Percentiles rank a stretch among this genome's conserved stretches.
Conservation (phyloP, 2,888 invertebrate species). For the Rhagonycha fulva region DNA sequence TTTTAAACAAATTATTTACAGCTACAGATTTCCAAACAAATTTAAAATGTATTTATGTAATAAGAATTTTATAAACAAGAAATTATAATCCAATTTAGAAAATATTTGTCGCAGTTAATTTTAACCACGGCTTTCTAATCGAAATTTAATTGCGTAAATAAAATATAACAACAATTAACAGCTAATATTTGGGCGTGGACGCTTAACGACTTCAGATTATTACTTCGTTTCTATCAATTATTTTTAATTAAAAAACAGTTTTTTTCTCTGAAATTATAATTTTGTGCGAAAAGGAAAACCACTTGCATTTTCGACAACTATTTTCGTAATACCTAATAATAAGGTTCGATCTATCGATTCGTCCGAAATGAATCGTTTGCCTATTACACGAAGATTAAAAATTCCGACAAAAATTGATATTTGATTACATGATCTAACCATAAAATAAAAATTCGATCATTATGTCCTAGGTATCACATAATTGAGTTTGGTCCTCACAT, state of each 20-base stretch:
- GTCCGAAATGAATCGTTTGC: background rate
- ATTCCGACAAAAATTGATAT: conserved; percentile 1
- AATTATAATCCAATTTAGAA: conserved; percentile 35
- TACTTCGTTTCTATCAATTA: conserved; percentile 8
- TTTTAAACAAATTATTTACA: background rate
- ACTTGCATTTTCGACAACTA: background rate
- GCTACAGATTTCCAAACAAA: background rate
- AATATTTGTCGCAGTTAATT: conserved; percentile 30
- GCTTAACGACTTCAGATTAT: conserved; percentile 20
- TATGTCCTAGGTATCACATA: conserved; percentile 24
- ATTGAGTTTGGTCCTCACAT: conserved; percentile 37
- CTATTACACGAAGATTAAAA: background rate
- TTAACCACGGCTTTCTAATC: conserved; percentile 31
- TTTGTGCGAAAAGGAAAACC: background rate
- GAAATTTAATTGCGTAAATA: conserved; percentile 37
- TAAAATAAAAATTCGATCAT: conserved; percentile 6
- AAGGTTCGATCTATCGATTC: background rate
- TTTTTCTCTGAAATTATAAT: conserved; percentile 3
- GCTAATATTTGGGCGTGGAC: conserved; percentile 22
- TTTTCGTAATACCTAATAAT: conserved; percentile 4
- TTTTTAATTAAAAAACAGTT: conserved; percentile 7
- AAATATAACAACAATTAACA: conserved; percentile 28
- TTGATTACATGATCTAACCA: conserved; percentile 16
- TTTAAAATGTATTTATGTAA: background rate
- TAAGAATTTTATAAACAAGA: conserved; percentile 6